Conservation (phyloP, 2,113 vertebrate genomes). For the Motacilla tschutschensis region DNA sequence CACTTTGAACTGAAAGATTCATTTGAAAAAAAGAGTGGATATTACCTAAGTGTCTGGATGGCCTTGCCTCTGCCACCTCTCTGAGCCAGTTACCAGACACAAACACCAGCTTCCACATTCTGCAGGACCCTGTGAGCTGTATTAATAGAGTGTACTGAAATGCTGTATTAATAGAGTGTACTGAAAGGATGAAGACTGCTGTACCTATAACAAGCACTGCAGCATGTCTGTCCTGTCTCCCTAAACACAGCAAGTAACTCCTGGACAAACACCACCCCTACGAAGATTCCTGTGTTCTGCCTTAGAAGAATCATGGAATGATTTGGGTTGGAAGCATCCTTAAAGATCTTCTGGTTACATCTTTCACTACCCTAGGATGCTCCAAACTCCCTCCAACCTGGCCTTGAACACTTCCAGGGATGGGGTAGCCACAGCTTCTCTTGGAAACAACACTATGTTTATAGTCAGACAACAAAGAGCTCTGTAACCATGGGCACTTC, state of each 20-base stretch:
- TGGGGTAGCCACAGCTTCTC: neutral
- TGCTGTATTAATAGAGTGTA: neutral
- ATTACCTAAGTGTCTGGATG: neutral
- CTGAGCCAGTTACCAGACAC: neutral
- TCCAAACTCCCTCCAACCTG: neutral
- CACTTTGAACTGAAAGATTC: neutral
- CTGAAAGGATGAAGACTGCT: neutral
- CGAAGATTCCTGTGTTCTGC: neutral
- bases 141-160: neutral
- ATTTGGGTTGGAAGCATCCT: neutral
- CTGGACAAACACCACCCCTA: neutral
- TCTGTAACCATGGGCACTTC: accelerated
- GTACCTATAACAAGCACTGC: neutral
- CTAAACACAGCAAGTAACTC: neutral
- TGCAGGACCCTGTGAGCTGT: neutral
- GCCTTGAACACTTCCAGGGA: neutral
- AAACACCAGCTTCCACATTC: neutral
- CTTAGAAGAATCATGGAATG: neutral
- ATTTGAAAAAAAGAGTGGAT: neutral
- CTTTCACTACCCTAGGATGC: neutral
- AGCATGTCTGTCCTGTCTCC: accelerated
- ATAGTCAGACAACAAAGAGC: neutral
- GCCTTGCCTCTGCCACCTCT: neutral
- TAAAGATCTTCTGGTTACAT: neutral
- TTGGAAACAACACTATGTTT: neutral